Percentiles rank a stretch among this genome's conserved stretches.
These are phyloP conservation scores for Brachionus koreanus DNA, from an alignment of 1,140 invertebrate genomes.

Conservation along the genomic window DNA sequence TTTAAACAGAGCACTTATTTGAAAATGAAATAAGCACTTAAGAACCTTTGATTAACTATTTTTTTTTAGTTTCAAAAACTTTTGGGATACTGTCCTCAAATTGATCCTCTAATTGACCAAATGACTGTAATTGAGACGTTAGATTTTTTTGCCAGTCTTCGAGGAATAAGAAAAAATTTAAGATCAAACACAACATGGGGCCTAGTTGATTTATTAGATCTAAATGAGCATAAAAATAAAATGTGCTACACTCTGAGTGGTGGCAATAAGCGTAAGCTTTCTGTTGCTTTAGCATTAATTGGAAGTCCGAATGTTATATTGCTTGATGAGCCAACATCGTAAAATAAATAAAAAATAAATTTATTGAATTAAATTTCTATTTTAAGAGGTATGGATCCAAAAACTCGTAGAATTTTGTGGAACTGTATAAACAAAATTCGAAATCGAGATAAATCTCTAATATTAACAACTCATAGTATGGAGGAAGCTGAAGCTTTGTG, in stretches of 20 bases:
- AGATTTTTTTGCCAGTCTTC: not conserved
- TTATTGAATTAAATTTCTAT: slow-evolving; percentile 58
- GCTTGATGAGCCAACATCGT: slow-evolving; percentile 61
- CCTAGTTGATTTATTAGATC: slow-evolving; percentile 2
- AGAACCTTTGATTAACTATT: too few species aligned
- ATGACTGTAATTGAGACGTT: slow-evolving; percentile 34
- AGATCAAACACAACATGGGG: slow-evolving; percentile 49
- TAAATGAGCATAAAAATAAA: slow-evolving; percentile 22
- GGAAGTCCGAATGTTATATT: slow-evolving; percentile 58
- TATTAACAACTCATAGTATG: slow-evolving; percentile 51
- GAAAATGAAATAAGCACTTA: too few species aligned
- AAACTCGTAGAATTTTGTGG: slow-evolving; percentile 62
- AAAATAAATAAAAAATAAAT: slow-evolving; percentile 64
- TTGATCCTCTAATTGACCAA: slow-evolving; percentile 43
- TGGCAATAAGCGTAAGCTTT: slow-evolving; percentile 59
- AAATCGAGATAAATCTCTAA: not conserved
- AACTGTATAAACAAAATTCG: slow-evolving; percentile 51
- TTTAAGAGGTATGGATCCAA: slow-evolving; percentile 64
- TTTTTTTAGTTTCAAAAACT: not conserved
- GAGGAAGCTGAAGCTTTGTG: slow-evolving; percentile 63
- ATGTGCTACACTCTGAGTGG: slow-evolving; percentile 59
- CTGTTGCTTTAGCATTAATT: slow-evolving; percentile 58
- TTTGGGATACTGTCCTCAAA: slow-evolving; percentile 49
- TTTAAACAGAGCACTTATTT: too few species aligned
- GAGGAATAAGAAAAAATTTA: slow-evolving; percentile 47